Evolutionary conservation across 2,113 vertebrate genomes (phyloP).

Genomic region (Sus scrofa): T2T-Sscrofa CM000815.6:90862501-90863000

Average conservation of each 20-base stretch:
- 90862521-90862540: not conserved
- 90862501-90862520: constrained; percentile 3
- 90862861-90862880: too few relatives aligned
- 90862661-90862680: not conserved
- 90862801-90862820: not conserved
- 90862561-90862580: not conserved
- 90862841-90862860: not conserved
- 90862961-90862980: not conserved
- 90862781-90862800: too few relatives aligned
- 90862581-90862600: not conserved
- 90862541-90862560: not conserved
- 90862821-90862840: too few relatives aligned
- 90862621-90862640: not conserved
- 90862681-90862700: not conserved
- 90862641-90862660: not conserved
- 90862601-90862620: not conserved
- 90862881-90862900: not conserved
- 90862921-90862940: not conserved
- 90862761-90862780: not conserved
- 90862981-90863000: not conserved
- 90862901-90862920: not conserved
- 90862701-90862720: not conserved
- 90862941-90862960: not conserved
- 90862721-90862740: not conserved
- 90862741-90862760: not conserved